Conservation (phyloP, 2,113 vertebrate genomes). For the Tragelaphus buxtoni region DNA sequence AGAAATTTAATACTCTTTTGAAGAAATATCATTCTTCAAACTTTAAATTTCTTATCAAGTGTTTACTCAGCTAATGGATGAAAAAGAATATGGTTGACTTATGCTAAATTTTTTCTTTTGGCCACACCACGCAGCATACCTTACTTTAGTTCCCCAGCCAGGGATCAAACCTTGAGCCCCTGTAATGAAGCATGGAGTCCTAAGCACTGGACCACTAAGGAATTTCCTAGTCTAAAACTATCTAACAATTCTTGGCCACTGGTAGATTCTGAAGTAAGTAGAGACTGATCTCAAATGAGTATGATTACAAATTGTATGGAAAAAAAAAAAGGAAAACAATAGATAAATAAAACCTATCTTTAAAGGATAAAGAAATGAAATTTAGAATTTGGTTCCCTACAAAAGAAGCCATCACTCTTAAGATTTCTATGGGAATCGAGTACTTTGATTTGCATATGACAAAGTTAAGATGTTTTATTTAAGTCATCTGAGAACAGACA, state of each 20-base stretch:
- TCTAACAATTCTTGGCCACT: neutral
- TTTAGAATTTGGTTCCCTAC: neutral
- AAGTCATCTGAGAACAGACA: neutral
- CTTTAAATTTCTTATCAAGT: neutral
- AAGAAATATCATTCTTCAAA: neutral
- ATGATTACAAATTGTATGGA: neutral
- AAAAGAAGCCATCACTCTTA: neutral
- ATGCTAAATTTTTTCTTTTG: neutral
- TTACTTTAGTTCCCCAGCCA: neutral
- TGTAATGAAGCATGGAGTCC: neutral
- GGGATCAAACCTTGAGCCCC: neutral
- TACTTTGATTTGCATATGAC: neutral
- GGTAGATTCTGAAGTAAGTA: neutral
- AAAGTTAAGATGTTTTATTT: neutral
- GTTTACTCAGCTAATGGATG: neutral
- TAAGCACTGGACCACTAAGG: neutral
- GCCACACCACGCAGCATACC: fast-evolving
- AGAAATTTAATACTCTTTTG: neutral
- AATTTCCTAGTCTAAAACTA: neutral
- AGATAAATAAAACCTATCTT: neutral
- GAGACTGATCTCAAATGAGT: neutral
- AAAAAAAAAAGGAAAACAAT: neutral
- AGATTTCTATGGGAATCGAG: neutral
- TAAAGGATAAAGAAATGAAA: neutral
- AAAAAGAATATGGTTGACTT: neutral